Conservation (phyloP, 2,797 vertebrate species). For the Dermochelys coriacea region DNA sequence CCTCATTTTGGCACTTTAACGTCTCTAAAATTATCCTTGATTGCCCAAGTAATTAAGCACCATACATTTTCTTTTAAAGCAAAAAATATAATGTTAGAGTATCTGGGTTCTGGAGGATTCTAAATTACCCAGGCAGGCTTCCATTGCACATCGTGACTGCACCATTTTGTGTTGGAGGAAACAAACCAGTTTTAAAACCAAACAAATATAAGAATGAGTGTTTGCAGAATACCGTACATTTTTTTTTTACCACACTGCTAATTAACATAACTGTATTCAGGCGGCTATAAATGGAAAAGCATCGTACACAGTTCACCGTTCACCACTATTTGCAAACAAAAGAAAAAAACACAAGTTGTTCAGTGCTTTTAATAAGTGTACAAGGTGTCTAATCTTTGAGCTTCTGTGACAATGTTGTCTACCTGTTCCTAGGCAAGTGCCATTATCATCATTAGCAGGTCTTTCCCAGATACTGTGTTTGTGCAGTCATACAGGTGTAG, state of each 20-base stretch:
- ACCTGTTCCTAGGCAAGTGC: neutral
- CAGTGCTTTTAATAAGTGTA: neutral
- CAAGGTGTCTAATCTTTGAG: accelerated
- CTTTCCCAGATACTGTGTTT: neutral
- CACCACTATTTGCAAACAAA: neutral
- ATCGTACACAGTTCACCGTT: neutral
- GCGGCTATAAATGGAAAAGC: neutral
- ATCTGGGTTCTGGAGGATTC: neutral
- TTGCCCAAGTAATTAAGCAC: neutral
- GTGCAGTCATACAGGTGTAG: neutral
- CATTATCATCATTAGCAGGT: neutral
- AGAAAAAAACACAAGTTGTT: neutral
- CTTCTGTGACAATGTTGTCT: neutral
- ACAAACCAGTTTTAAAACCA: neutral
- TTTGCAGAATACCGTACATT: neutral
- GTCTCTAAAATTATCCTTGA: neutral
- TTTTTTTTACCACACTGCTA: neutral
- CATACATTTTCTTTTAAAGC: neutral
- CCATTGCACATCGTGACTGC: neutral
- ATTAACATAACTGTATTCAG: neutral
- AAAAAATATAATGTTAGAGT: neutral
- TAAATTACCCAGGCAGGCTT: neutral
- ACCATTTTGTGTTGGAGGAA: neutral
- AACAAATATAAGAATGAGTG: accelerated
- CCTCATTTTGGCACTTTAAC: accelerated